Evolutionary conservation across 2,797 vertebrate species (phyloP), one percentile per base, ranked within the genome.

Genomic region (Mycteria americana): DNA sequence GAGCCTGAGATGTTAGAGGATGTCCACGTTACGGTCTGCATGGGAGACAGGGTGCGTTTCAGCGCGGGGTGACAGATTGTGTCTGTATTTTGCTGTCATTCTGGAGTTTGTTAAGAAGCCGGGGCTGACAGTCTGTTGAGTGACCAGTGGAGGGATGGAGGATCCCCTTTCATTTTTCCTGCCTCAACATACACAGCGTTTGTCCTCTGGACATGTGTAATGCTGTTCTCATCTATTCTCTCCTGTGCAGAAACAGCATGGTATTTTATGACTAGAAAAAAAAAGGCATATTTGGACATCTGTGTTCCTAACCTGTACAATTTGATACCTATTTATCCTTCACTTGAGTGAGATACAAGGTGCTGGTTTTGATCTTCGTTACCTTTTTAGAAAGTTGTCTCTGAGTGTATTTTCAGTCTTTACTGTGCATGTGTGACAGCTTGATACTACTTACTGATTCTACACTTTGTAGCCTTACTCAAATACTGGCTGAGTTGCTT

Each of bases 11-110:
- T 65, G 48, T 11, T 18, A 12, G 59, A 27, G 51, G 18, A 18
- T n/a, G 41, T 41, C 83, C 73, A 8, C 0, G 0, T 46, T 35
- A 6, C 2, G 0, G 13, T 9, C 73, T 75, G 72, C 30, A 5
- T 22, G 15, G 64, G 54, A 37, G 22, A 33, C 33, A 21, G 43
- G 39, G 5, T 33, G 54, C 10, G 11, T 57, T 56, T 33, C 59
- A n/a, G 56, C 6, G 0, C 0, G 1, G 6, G 37, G 46, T 31
- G 23, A 11, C 64, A 39, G 33, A 15, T 13, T 67, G 30, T 11
- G 37, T 63, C 48, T 60, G 0, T 19, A 1, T 78, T 88, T 78
- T 74, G 31, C 65, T 6, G 2, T 45, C 27, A 18, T 86, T 92
- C 43, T 59, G 62, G 53, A 72, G 45, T 30, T n/a, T 68, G 56